A percentile compares a stretch with the other conserved stretches of the same genome.
Evolutionary conservation across 2,113 vertebrate species (phyloP).

Genomic region (Hylia prasina): DNA sequence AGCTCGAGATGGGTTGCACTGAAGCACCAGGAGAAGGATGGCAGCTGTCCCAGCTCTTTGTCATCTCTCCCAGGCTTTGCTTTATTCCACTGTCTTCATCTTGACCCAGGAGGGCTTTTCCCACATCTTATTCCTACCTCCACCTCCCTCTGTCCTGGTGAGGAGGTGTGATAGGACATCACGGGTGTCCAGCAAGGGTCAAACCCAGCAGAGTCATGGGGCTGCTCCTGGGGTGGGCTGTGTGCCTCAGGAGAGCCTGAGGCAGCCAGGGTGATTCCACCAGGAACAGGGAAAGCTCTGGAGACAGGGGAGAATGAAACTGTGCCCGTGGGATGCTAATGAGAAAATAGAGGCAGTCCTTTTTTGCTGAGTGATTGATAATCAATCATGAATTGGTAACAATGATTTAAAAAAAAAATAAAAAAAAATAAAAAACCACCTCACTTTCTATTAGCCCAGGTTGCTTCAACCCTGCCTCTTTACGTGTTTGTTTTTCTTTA

Average conservation of each 20-base stretch:
- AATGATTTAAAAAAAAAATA: background rate
- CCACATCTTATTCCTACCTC: background rate
- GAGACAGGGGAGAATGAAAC: rapidly evolving
- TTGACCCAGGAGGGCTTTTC: background rate
- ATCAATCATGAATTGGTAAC: background rate
- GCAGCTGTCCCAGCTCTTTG: background rate
- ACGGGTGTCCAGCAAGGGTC: background rate
- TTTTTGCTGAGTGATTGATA: background rate
- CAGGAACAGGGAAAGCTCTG: background rate
- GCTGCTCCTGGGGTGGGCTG: background rate
- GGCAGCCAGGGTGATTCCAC: background rate
- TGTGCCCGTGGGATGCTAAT: background rate
- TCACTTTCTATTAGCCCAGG: background rate
- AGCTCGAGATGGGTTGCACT: background rate
- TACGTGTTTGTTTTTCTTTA: background rate
- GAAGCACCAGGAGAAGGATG: background rate
- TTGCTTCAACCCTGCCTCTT: background rate
- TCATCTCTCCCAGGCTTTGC: background rate
- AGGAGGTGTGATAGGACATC: background rate
- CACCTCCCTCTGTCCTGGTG: background rate
- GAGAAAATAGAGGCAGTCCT: background rate
- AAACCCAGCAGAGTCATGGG: background rate
- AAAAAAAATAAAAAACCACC: background rate
- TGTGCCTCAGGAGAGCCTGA: background rate
- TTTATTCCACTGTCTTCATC: background rate